phyloP scores from a whole-genome alignment of 2,888 invertebrate genomes.

The Dermolepida albohirtum region DNA sequence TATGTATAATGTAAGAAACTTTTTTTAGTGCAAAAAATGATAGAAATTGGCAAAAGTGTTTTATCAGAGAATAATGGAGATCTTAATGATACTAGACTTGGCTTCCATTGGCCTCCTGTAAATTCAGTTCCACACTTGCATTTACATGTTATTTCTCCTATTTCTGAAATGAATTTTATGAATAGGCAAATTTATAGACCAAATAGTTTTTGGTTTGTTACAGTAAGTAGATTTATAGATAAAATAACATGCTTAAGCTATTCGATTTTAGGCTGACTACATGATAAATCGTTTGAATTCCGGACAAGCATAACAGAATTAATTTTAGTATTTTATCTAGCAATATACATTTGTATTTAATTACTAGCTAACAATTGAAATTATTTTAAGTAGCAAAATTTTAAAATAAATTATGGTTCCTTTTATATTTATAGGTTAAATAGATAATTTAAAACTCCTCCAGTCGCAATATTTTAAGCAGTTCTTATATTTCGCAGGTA shows the following conservation, averaged over 20 bases:
- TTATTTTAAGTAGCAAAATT: too few relatives aligned
- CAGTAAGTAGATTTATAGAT: constrained; percentile 67
- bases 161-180: constrained; percentile 77
- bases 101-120: constrained; percentile 95
- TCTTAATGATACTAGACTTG: constrained; percentile 68
- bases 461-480: too few relatives aligned
- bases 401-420: too few relatives aligned
- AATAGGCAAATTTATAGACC: constrained; percentile 76
- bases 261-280: constrained; percentile 38
- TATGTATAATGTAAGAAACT: constrained; percentile 19
- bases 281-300: constrained; percentile 31
- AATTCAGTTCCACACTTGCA: constrained; percentile 85
- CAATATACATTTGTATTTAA: neutral
- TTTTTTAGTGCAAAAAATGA: constrained; percentile 75
- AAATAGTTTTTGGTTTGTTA: constrained; percentile 85
- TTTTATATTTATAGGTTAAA: too few relatives aligned
- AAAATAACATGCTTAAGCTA: neutral
- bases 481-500: too few relatives aligned
- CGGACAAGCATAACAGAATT: neutral
- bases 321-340: neutral
- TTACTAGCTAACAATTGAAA: neutral
- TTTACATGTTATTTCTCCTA: constrained; percentile 86
- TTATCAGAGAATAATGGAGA: constrained; percentile 67
- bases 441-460: too few relatives aligned
- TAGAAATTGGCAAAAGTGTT: constrained; percentile 68